Base-by-base conservation (phyloP, 37 sponge, comb jelly and placozoan genomes). In the Eunapius fragilis region DNA sequence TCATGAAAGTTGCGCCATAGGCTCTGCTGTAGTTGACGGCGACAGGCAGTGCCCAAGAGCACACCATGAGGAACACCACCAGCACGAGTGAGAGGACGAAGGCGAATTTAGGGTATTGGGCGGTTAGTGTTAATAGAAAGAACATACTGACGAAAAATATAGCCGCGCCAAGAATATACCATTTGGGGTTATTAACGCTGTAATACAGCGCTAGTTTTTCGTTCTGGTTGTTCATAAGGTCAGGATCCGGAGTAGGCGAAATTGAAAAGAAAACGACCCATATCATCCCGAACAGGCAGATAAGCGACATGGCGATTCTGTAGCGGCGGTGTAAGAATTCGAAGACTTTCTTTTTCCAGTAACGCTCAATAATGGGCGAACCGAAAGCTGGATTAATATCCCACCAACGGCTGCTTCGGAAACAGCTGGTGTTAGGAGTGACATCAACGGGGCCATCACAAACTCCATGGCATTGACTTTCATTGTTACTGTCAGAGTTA, bases 251-350 rank as follows among this genome's bases (percentile, higher is more conserved):
- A 19, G 75, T 70, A 58, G 89, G 69, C 12, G 89, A 84, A 25
- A 89, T 82, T 2, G 94, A 90, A 76, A 94, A 94, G 38, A 94
- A 84, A 12, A 87, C 91, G 1, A 94, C 67, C 94, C 94, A 94
- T 28, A 94, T 58, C 25, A 90, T 78, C 0, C 88, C 26, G 58
- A 90, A 94, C 31, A 94, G 74, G 45, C 82, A 86, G 23, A 94
- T 77, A 49, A 90, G 81, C 27, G 87, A 25, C 30, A 87, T 72
- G 11, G 94, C 86, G 2, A 88, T 71, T 17, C 89, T 78, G 37
- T 82, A 94, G 7, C 94, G 80, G 25, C 81, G 75, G 22, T 81
- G 85, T 25, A 94, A 72, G 67, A 90, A 94, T 36, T 94, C 94
- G 24, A 87, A 77, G 28, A 87, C 89, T n/a, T 86, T 94, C 48